Evolutionary conservation across 2,888 invertebrate genomes (phyloP).

Genomic region (Adelphocoris suturalis): DNA sequence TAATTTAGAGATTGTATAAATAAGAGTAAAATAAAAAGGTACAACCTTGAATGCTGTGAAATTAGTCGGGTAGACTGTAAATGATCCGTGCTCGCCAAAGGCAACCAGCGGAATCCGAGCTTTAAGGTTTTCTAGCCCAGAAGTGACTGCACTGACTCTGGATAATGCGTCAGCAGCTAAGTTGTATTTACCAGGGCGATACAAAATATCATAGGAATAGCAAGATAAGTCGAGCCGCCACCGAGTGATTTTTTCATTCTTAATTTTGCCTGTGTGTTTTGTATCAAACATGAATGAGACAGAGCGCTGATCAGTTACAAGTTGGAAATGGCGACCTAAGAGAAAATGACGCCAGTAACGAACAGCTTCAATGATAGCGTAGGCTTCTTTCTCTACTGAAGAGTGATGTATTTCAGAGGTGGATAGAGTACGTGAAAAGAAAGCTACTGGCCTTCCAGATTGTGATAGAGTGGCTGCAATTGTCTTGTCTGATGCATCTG

Average conservation of each 20-base stretch:
- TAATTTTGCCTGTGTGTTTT: background rate
- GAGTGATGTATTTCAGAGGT: too few relatives aligned
- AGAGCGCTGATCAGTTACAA: too few relatives aligned
- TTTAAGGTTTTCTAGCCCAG: too few relatives aligned
- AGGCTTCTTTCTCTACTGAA: background rate
- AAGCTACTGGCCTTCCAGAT: background rate
- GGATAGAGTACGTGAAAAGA: background rate
- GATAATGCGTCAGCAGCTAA: too few relatives aligned
- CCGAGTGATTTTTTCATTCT: background rate
- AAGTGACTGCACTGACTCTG: too few relatives aligned
- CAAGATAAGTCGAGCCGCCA: conserved; percentile 1
- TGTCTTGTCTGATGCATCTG: background rate
- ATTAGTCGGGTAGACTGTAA: too few relatives aligned
- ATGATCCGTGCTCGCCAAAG: too few relatives aligned
- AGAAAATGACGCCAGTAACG: background rate
- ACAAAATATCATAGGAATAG: background rate
- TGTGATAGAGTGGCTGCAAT: background rate
- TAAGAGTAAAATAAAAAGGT: too few relatives aligned
- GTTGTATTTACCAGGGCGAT: background rate
- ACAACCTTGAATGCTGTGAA: too few relatives aligned
- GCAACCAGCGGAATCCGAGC: too few relatives aligned
- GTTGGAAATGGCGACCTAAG: too few relatives aligned
- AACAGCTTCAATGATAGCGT: background rate
- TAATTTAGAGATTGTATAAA: too few relatives aligned
- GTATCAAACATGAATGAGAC: background rate